phyloP scores from a whole-genome alignment of 2,888 invertebrate genomes.

The Biston stratarius region DNA sequence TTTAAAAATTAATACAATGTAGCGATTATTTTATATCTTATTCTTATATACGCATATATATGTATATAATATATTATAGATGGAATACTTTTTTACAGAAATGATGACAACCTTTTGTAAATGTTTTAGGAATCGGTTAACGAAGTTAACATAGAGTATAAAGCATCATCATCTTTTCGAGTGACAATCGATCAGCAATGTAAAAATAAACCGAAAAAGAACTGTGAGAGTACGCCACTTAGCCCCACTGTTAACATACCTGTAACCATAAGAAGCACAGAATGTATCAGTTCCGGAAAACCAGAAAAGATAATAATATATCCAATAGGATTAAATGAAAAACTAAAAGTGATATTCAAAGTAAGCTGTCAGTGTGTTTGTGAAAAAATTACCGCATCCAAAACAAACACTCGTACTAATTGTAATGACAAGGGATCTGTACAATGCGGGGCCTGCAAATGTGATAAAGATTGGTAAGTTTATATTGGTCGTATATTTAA shows the following conservation, averaged over 20 bases:
- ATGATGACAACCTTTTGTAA: not conserved
- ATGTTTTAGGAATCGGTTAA: constrained; percentile 59
- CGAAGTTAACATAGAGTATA: constrained; percentile 48
- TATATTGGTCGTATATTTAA: too few species aligned
- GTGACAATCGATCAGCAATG: constrained; percentile 19
- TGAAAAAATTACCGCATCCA: constrained; percentile 77
- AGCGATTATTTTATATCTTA: too few species aligned
- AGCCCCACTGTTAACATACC: constrained; percentile 50
- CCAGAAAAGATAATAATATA: constrained; percentile 37
- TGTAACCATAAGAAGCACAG: constrained; percentile 54
- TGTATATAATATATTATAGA: too few species aligned
- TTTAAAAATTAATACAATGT: too few species aligned
- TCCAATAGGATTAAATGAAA: constrained; percentile 90
- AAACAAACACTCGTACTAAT: constrained; percentile 47
- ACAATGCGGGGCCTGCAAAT: constrained; percentile 89
- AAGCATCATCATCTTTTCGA: not conserved
- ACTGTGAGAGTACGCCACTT: constrained; percentile 55
- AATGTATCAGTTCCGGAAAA: constrained; percentile 50
- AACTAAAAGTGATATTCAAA: constrained; percentile 88
- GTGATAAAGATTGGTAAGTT: constrained; percentile 70
- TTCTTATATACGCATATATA: too few species aligned
- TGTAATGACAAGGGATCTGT: constrained; percentile 80
- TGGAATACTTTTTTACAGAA: not conserved
- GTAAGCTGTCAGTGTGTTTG: constrained; percentile 92
- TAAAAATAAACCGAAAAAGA: constrained; percentile 48